Base-by-base conservation (phyloP, 2,797 vertebrate genomes). In the Poecilia velifera region DNA sequence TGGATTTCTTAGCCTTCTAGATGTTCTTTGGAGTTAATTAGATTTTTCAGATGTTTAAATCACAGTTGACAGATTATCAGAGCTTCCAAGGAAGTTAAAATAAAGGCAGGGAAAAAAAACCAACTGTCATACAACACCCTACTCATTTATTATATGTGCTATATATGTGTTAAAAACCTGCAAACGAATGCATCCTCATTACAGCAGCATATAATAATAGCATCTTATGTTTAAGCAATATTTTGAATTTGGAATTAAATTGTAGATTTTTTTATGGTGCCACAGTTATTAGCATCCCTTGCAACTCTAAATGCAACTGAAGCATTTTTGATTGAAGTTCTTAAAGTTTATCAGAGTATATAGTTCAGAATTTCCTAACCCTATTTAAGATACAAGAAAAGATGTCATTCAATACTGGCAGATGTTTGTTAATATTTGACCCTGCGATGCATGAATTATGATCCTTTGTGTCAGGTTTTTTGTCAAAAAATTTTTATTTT, bases 1-100 rank as follows among this genome's bases (percentile, higher is more conserved):
- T 51, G 72, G 82, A 72, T 82, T 81, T 88, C 76, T 80, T 20
- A 6, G 76, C 22, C 73, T 34, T 76, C 79, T 79, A 81, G 74
- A 80, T 81, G 77, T 20, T 62, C 18, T 36, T 36, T 1, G 4
- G 31, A 64, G 8, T 64, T 36, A 64, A 36, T 36, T 36, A 64
- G 62, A 64, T 31, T 36, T 36, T 64, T 36, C 18, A 36, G 28
- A 36, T 36, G 18, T 64, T 64, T 36, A 64, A 64, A 64, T 18
- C 59, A 14, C 31, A 64, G 31, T 31, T 31, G 59, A 36, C 13
- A 64, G n/a, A 62, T 62, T 34, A 6, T 18, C 59, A 8, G 14
- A 28, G 31, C 14, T 34, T 34, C 59, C 28, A 62, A 34, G 12
- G 28, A 31, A 59, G n/a, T 59, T 59, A 31, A 14, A 59, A 31